phyloP scores from a whole-genome alignment of 2,888 invertebrate species.

The Catocala sponsa region DNA sequence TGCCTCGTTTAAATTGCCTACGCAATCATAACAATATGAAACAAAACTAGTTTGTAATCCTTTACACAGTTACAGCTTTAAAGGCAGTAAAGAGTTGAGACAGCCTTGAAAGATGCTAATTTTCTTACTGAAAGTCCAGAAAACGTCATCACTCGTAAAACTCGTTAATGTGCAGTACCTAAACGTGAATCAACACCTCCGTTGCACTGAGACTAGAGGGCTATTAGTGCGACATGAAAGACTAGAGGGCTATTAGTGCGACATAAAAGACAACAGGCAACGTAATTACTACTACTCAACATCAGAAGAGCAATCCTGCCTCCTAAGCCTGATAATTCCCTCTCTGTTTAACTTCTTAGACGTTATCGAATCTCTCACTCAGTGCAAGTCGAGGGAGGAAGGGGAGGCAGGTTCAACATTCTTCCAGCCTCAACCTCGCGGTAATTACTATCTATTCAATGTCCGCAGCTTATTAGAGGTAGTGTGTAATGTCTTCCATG shows the following conservation, averaged over 20 bases:
- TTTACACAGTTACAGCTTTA: no score
- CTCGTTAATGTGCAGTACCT: neutral
- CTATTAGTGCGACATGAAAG: constrained; percentile 7
- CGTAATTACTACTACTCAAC: constrained; percentile 18
- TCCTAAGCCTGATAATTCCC: neutral
- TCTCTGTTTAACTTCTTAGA: neutral
- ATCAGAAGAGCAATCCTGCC: neutral
- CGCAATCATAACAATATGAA: no score
- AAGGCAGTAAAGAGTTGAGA: no score
- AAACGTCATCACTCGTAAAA: neutral
- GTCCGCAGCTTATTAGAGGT: constrained; percentile 7
- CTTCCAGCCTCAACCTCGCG: neutral
- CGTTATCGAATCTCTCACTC: constrained; percentile 1
- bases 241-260: constrained; percentile 1
- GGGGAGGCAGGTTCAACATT: neutral
- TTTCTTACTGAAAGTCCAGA: neutral
- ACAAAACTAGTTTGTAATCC: no score
- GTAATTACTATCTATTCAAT: constrained; percentile 14
- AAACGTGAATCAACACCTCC: constrained; percentile 3
- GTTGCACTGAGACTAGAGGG: neutral
- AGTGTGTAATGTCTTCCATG: constrained; percentile 28
- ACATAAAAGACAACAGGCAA: constrained; percentile 4
- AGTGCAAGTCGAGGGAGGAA: neutral
- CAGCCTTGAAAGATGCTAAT: neutral
- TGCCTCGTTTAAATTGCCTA: no score